Base-by-base conservation (phyloP, 1,140 invertebrate species). In the Caenorhabditis tropicalis region DNA sequence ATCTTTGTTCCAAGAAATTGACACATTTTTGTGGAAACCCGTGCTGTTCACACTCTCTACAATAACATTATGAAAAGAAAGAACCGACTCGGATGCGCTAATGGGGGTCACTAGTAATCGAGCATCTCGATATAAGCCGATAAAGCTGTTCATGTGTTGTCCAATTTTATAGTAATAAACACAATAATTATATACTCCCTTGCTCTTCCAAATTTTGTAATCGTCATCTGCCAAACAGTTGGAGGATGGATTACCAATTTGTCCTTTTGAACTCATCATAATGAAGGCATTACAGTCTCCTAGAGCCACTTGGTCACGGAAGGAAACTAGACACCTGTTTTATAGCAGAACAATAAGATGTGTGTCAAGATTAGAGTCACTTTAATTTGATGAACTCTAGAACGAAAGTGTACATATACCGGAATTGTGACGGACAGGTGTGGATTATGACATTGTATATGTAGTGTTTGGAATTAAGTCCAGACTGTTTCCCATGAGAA, bases 141-240 rank as follows among this genome's bases (percentile, higher is more conserved):
- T 74, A 74, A 74, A 74, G 65, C 65, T 74, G 65, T 19, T 65
- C 58, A 16, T 33, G 10, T 65, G n/a, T 74, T 65, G 58, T 39
- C 27, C 58, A 39, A 33, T 65, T 65, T 65, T 46, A n/a, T 10
- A 74, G 65, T 74, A 74, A 46, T 36, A 74, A 74, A 74, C 65
- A 74, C 15, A 24, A 43, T 74, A 43, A 74, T 74, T 12, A 74
- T 43, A 43, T 15, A 74, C 36, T n/a, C 36, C n/a, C 7, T 46
- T 2, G 16, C 36, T 24, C 16, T 2, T 24, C 19, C 19, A 24
- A 24, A 56, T 56, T 46, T 46, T 31, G 58, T 36, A 74, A 43
- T n/a, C 36, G 36, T 74, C 65, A 74, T 74, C 65, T 74, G 65
- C n/a, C n/a, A 15, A 24, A 31, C 65, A 74, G 65, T 74, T 39